Base-by-base conservation (phyloP, 2,113 vertebrate species). In the Casuarius casuarius region DNA sequence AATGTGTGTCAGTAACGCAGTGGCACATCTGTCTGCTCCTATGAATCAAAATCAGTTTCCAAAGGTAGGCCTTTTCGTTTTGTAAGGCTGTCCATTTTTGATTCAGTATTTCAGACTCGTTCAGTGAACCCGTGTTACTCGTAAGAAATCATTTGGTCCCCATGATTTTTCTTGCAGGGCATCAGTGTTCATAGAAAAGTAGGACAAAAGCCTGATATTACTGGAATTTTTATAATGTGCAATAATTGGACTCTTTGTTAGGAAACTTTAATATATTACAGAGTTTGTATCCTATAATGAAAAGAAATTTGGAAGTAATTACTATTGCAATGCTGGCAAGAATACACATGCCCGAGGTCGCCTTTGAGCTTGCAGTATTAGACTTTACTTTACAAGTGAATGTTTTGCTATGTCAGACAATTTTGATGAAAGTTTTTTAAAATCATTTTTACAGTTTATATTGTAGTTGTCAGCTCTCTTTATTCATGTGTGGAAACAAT, bases 381-480 rank as follows among this genome's bases (percentile, higher is more conserved):
- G 94, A 92, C 80, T 94, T 94, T 20, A 95, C 86, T 97, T 98
- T 97, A 97, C 95, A 96, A 97, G 96, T 82, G 85, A 97, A 97
- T 91, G 95, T 97, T 98, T 98, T 98, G 91, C 95, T 98, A 96
- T 58, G 70, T 97, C 96, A 96, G 96, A 97, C 95, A 97, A 95
- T 97, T 98, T 98, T 98, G 94, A 98, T 97, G 94, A 95, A 84
- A 86, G 74, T 97, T 98, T 98, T 98, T 98, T 80, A 96, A 92
- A 97, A 95, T 93, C 76, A 93, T 98, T 98, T 98, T 96, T 98
- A 98, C 95, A 2, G 58, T 98, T 98, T 98, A 75, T 98, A 97
- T 96, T 86, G 94, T 97, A 93, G 88, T 92, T 97, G 82, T 96
- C 95, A 92, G 86, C 88, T 93, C 76, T 96, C 96, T 95, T 84